Evolutionary conservation across 2,888 invertebrate genomes (phyloP), one percentile per base, ranked within the genome.

Genomic region (Ctena decussata): DNA sequence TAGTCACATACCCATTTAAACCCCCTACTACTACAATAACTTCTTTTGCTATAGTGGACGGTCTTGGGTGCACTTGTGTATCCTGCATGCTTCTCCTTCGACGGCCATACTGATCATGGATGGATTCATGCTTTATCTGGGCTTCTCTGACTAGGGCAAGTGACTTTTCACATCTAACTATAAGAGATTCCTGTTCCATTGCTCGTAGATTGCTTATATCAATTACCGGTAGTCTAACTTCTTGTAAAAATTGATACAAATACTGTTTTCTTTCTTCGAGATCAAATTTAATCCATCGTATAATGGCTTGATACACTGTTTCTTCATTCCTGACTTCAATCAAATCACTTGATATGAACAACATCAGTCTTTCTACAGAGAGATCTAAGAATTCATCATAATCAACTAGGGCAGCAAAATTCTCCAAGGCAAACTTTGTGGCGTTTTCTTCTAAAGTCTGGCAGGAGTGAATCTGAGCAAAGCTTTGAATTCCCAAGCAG

Each of bases 31-130:
- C 91, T n/a, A 95, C 95, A 82, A 96, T 87, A 35, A 94, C 94
- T 77, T 95, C 95, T 78, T 94, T 95, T 49, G 95, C 95, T 24
- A 96, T 93, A 8, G 95, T 96, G 30, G 95, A 95, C 18, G 95
- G 95, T 49, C 95, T 89, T 6, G 95, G 95, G 37, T 92, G 93
- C 53, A 94, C 90, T 53, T 91, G 89, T 24, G 87, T 87, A 70
- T 92, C 92, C 89, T 94, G 95, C 94, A 94, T 94, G 87, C 95
- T 95, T 18, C 94, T 89, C 21, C 95, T 82, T 15, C 95, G 88
- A 57, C 94, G 92, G 15, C 94, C 94, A 84, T 92, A 93, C 65
- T 93, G 92, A 78, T 94, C 94, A 74, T 92, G 92, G n/a, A 93
- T 92, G 21, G 93, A 91, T 77, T 93, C 93, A 60, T 94, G 94